A percentile compares a stretch with the other conserved stretches of the same genome.
Evolutionary conservation across 2,797 vertebrate species (phyloP).

Genomic region (Typhlichthys eigenmanni): DNA sequence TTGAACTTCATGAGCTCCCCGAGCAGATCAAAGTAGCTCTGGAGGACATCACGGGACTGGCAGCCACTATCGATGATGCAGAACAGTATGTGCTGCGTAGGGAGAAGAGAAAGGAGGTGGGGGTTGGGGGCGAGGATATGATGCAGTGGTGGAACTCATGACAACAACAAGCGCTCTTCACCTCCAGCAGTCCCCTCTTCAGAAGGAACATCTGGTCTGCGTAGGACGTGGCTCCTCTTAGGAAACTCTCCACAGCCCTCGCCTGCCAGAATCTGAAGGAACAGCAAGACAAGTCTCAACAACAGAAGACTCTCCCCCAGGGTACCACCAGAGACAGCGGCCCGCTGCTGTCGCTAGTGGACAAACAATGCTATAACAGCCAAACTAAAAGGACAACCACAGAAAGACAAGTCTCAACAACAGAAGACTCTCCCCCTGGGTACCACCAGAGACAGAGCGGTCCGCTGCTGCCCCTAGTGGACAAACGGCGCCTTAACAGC

Average conservation of each 20-base stretch:
- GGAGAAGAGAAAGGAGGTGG: neutral
- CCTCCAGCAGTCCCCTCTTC: conserved; percentile 95
- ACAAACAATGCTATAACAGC: conserved; percentile 52
- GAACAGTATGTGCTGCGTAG: conserved; percentile 92
- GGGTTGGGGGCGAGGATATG: neutral
- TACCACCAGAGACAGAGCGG: neutral
- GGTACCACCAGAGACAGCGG: neutral
- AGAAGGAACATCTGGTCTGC: conserved; percentile 98
- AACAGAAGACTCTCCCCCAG: neutral
- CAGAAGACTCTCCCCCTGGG: neutral
- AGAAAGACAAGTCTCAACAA: conserved; percentile 7
- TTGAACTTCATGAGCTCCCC: conserved; percentile 99
- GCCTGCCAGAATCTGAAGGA: conserved; percentile 94
- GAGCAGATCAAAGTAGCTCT: conserved; percentile 98
- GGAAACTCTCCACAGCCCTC: conserved; percentile 96
- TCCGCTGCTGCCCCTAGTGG: neutral
- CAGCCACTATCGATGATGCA: conserved; percentile 99
- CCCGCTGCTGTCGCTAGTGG: neutral
- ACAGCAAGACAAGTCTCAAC: conserved; percentile 3
- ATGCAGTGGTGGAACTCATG: neutral
- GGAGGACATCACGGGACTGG: conserved; percentile 94
- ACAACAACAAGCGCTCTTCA: conserved; percentile 52
- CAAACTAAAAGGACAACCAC: conserved; percentile 79
- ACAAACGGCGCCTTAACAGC: neutral
- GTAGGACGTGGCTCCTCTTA: conserved; percentile 96